Percentiles rank a stretch among this genome's conserved stretches.
These are phyloP conservation scores for Neodiprion lecontei DNA, from an alignment of 1,140 invertebrate species.

Conservation along the genomic window DNA sequence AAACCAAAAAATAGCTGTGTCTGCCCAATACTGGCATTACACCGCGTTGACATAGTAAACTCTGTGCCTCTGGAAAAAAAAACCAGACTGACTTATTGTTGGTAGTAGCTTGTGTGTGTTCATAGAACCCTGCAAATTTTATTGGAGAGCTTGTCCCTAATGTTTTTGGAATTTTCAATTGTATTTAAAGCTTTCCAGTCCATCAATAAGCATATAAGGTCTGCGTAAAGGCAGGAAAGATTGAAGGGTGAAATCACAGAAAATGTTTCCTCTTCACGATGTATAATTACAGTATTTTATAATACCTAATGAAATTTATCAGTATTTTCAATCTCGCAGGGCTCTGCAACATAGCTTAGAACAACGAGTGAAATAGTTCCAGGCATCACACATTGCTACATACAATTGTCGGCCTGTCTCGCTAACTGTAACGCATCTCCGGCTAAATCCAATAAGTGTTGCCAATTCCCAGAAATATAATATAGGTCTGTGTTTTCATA, in stretches of 20 bases:
- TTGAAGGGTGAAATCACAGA: no score
- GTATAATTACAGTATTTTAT: no score
- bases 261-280: no score
- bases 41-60: constrained; percentile 51
- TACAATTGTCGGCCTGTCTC: constrained; percentile 15
- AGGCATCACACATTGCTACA: constrained; percentile 19
- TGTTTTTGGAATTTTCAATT: neutral
- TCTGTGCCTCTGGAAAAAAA: constrained; percentile 58
- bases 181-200: no score
- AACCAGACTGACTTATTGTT: constrained; percentile 53
- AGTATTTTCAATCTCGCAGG: neutral
- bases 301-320: no score
- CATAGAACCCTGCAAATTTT: constrained; percentile 21
- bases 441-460: constrained; percentile 56
- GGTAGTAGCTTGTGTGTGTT: constrained; percentile 47
- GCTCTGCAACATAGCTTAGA: constrained; percentile 9
- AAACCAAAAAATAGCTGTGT: constrained; percentile 50
- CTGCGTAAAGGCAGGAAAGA: no score
- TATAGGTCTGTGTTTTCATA: neutral
- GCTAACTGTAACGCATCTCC: constrained; percentile 46
- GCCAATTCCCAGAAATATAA: constrained; percentile 46
- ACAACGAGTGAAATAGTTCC: neutral
- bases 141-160: neutral
- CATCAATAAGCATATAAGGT: no score
- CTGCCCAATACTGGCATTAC: constrained; percentile 55